A percentile compares a stretch with the other conserved stretches of the same genome.
These are phyloP conservation scores for Zaprionus vittiger DNA, from an alignment of 1,140 invertebrate species.

Conservation along the genomic window DNA sequence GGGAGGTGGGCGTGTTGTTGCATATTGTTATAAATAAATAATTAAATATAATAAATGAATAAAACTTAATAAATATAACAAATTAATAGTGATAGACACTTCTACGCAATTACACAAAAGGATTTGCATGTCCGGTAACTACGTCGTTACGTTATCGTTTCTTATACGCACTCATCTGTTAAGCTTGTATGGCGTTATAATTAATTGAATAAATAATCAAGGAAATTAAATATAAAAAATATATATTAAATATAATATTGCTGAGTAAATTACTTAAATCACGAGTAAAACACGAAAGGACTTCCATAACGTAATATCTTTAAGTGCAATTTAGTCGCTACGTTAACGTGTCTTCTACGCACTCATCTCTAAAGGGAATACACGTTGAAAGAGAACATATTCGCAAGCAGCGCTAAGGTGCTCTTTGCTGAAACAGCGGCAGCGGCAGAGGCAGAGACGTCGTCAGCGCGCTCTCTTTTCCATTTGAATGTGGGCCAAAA, in stretches of 20 bases:
- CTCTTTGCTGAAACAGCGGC: slow-evolving; percentile 27
- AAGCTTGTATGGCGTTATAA: no score
- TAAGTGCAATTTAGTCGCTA: background rate
- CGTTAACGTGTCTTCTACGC: background rate
- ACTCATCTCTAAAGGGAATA: slow-evolving; percentile 41
- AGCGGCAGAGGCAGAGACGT: background rate
- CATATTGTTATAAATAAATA: background rate
- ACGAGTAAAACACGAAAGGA: background rate
- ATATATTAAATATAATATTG: no score
- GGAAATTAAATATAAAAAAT: no score
- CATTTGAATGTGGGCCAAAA: slow-evolving; percentile 77
- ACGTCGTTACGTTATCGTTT: no score
- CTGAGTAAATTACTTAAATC: background rate
- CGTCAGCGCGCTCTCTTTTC: slow-evolving; percentile 23
- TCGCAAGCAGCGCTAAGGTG: slow-evolving; percentile 12
- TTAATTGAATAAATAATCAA: no score
- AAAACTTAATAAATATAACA: no score
- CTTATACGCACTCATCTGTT: no score
- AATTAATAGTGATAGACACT: no score
- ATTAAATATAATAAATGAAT: background rate
- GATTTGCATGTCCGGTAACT: no score
- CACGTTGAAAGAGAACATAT: slow-evolving; percentile 34
- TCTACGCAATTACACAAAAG: no score
- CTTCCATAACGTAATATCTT: background rate
- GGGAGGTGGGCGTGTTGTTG: background rate